Base-by-base conservation (phyloP, 2,113 vertebrate species). In the Ammodytes dubius region DNA sequence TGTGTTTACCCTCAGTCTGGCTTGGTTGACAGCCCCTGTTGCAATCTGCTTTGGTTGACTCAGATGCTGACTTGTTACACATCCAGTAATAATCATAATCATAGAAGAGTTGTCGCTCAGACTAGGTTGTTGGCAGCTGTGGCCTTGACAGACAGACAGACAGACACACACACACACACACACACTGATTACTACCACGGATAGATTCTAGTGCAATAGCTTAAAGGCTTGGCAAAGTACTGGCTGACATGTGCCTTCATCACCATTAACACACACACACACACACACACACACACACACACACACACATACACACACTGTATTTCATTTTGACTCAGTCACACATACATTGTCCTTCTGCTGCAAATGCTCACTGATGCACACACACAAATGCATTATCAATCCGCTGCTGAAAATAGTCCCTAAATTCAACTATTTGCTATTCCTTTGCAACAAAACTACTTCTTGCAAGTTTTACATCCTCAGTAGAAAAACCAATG, bases 1-100 rank as follows among this genome's bases (percentile, higher is more conserved):
- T 83, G 66, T 83, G 61, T 81, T 87, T 74, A 68, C 56, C 61
- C 68, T 77, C 58, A 42, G 1, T 40, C 61, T 77, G 69, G 70
- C 59, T 67, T 35, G 27, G 63, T 68, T 46, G 4, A 39, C 14
- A 3, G 42, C 47, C 67, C 70, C 68, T 4, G 27, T 59, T 66
- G 49, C 58, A 39, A 61, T 72, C 76, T 71, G 56, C 35, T 52
- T 50, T 72, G 70, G 50, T 47, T 64, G 60, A 71, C 66, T 60
- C 65, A 65, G 74, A 81, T 81, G 66, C 50, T 56, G 60, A 72
- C 74, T 75, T 81, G 37, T 66, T 54, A 72, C 45, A 43, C 59
- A 73, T 79, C 79, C 54, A 74, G 57, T 70, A n/a, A 77, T 74
- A 64, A 77, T 74, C 73, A 74, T 27, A 1, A 19, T 73, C 58